Conservation (phyloP, 2,888 invertebrate genomes). For the Antitype chi region DNA sequence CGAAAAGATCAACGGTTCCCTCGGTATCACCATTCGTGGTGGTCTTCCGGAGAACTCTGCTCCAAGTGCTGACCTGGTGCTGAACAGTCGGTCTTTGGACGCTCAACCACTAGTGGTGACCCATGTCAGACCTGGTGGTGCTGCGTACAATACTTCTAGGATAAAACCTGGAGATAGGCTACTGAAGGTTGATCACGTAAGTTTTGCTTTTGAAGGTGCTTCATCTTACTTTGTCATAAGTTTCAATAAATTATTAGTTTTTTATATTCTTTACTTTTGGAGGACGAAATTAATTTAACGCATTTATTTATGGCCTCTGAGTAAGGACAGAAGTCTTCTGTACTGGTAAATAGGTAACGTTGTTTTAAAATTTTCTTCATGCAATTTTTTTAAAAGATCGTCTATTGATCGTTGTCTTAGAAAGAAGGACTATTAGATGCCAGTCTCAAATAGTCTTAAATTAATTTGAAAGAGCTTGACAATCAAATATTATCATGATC, state of each 20-base stretch:
- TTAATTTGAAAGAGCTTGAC: not conserved
- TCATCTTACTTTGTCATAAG: not conserved
- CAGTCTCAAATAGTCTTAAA: too few species aligned
- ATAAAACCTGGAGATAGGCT: slow-evolving; percentile 97
- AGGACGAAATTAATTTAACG: too few species aligned
- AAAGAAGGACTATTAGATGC: too few species aligned
- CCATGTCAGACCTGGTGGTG: slow-evolving; percentile 96
- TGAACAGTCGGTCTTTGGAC: slow-evolving; percentile 90
- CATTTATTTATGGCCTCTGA: too few species aligned
- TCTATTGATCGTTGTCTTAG: not conserved
- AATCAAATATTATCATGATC: not conserved
- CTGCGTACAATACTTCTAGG: slow-evolving; percentile 97
- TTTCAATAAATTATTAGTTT: too few species aligned
- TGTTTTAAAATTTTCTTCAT: too few species aligned
- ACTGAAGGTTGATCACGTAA: slow-evolving; percentile 95
- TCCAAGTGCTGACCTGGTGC: slow-evolving; percentile 91
- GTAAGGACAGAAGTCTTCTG: too few species aligned
- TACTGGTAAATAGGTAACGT: too few species aligned
- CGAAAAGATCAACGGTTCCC: slow-evolving; percentile 95
- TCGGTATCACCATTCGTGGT: slow-evolving; percentile 97
- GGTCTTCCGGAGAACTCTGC: slow-evolving; percentile 91
- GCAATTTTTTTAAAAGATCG: too few species aligned
- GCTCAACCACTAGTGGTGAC: slow-evolving; percentile 96
- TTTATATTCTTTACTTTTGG: too few species aligned
- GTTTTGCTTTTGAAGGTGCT: slow-evolving; percentile 64